A percentile compares a stretch with the other conserved stretches of the same genome.
Conservation (phyloP, 2,888 invertebrate species). For the Hymenopus coronatus region DNA sequence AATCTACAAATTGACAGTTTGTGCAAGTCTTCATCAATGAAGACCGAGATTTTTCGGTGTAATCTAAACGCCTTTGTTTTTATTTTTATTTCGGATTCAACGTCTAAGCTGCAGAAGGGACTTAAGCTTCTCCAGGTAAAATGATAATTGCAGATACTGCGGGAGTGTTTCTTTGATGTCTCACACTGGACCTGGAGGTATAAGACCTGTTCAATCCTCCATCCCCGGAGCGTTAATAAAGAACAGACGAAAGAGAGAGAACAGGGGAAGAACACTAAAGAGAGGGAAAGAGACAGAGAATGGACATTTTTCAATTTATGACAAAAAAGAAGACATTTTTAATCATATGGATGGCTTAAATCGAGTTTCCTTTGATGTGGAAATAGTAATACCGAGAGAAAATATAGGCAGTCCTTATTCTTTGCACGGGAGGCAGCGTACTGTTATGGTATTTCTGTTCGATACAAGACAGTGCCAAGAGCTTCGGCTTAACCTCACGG, state of each 20-base stretch:
- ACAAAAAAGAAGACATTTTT: background rate
- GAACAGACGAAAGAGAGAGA: background rate
- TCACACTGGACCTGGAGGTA: background rate
- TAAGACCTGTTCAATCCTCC: background rate
- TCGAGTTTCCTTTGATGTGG: constrained; percentile 12
- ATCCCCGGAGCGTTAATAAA: background rate
- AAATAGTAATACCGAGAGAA: background rate
- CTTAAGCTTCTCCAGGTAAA: background rate
- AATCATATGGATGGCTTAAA: constrained; percentile 13
- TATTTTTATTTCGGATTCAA: background rate
- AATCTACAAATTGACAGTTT: background rate
- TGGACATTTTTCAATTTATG: background rate
- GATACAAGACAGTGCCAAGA: background rate
- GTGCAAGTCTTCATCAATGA: background rate
- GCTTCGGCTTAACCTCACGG: background rate
- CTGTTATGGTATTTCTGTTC: background rate
- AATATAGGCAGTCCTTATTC: background rate
- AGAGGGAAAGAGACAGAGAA: background rate
- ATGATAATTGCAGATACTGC: background rate
- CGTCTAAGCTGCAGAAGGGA: background rate
- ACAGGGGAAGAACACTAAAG: background rate
- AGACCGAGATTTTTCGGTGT: background rate
- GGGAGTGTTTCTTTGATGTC: background rate
- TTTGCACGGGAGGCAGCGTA: background rate
- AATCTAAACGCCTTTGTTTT: background rate